Evolutionary conservation across 2,113 vertebrate genomes (phyloP).

Genomic region (Sorex fumeus): DNA sequence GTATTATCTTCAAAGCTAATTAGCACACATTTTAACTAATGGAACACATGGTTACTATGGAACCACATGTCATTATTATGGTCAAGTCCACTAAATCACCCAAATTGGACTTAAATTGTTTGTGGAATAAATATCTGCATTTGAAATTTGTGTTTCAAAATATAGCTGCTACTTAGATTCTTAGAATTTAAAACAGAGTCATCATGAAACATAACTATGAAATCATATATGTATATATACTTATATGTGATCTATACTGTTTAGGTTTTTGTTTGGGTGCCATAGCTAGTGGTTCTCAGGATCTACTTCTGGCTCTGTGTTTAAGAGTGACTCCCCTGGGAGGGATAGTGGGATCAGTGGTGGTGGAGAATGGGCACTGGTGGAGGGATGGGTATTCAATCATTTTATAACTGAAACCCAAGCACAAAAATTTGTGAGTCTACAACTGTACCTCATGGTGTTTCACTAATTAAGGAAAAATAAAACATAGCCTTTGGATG

Average conservation of each 20-base stretch:
- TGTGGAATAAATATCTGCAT: constrained; percentile 41
- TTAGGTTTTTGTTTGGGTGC: too few relatives aligned
- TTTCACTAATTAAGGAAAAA: too few relatives aligned
- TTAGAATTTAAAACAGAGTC: constrained; percentile 40
- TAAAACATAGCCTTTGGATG: too few relatives aligned
- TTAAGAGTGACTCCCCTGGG: too few relatives aligned
- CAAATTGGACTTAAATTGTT: constrained; percentile 44
- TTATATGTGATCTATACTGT: constrained; percentile 24
- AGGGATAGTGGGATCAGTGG: too few relatives aligned
- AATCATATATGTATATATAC: constrained; percentile 63
- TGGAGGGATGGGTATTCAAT: too few relatives aligned
- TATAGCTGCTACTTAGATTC: constrained; percentile 21
- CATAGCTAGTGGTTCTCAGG: too few relatives aligned
- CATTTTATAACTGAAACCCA: too few relatives aligned
- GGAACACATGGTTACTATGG: constrained; percentile 22
- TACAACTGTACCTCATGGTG: too few relatives aligned
- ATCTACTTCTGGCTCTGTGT: too few relatives aligned
- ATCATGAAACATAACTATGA: constrained; percentile 35
- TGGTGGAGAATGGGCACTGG: too few relatives aligned
- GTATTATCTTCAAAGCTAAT: constrained; percentile 39
- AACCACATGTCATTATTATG: constrained; percentile 3
- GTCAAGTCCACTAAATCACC: constrained; percentile 51
- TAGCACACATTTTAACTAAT: constrained; percentile 50
- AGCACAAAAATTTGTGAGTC: too few relatives aligned
- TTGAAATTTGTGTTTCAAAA: constrained; percentile 59